A percentile compares a stretch with the other conserved stretches of the same genome.
Conservation (phyloP, 2,797 vertebrate genomes). For the Otolemur crassicaudatus region DNA sequence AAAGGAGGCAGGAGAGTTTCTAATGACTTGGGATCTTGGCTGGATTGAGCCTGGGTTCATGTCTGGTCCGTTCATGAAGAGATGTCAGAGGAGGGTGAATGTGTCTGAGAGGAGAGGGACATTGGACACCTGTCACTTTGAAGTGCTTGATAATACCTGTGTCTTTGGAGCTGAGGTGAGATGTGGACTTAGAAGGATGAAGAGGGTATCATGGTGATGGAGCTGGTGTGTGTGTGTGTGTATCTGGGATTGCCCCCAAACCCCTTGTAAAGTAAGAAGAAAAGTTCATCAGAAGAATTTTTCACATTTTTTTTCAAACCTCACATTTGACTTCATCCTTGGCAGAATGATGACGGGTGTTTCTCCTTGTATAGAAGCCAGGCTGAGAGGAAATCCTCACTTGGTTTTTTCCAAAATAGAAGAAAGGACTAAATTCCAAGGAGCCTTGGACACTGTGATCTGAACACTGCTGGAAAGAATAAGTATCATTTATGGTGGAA, state of each 20-base stretch:
- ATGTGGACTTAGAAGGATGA: not conserved
- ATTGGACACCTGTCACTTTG: not conserved
- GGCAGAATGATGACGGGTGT: constrained; percentile 29
- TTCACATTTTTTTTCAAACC: constrained; percentile 1
- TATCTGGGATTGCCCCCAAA: not conserved
- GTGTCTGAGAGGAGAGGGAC: not conserved
- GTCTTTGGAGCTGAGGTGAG: not conserved
- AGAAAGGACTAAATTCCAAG: not conserved
- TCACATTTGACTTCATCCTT: constrained; percentile 33
- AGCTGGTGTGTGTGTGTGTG: not conserved
- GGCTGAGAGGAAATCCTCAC: not conserved
- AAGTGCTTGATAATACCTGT: not conserved
- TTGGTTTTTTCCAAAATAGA: constrained; percentile 38
- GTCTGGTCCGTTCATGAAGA: not conserved
- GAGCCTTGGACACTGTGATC: not conserved
- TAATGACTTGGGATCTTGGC: not conserved
- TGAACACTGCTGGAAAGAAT: not conserved
- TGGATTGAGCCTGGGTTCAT: not conserved
- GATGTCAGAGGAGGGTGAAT: not conserved
- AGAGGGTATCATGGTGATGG: not conserved
- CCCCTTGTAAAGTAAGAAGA: not conserved
- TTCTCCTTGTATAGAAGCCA: constrained; percentile 21
- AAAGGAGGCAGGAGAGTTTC: not conserved
- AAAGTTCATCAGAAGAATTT: constrained; percentile 1
- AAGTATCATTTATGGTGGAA: constrained; percentile 9